These are phyloP conservation scores for Poecile montanus DNA, from an alignment of 2,797 vertebrate genomes.

Conservation along the genomic window DNA sequence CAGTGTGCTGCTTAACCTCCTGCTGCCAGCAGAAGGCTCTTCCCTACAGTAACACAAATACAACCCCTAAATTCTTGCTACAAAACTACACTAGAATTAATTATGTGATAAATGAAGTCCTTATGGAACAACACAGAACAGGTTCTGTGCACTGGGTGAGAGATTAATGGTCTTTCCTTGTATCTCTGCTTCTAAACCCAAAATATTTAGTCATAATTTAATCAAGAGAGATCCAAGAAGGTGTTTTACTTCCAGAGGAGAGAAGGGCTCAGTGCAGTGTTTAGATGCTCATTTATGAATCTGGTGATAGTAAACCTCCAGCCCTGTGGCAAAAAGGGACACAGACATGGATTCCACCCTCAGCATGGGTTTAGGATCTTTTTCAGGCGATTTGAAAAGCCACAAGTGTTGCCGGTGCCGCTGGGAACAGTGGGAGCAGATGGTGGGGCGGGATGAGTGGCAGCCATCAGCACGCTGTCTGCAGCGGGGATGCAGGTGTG, in stretches of 20 bases:
- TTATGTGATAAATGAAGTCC: not conserved
- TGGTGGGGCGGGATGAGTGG: not conserved
- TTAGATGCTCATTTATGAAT: not conserved
- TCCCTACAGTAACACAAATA: not conserved
- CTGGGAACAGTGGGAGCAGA: not conserved
- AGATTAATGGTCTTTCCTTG: not conserved
- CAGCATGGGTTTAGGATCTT: not conserved
- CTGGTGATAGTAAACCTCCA: not conserved
- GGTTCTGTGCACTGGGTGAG: not conserved
- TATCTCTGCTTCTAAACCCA: not conserved
- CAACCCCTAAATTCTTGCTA: not conserved
- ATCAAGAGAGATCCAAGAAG: not conserved
- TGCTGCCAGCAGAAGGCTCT: not conserved
- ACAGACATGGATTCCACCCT: not conserved
- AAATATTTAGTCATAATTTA: not conserved
- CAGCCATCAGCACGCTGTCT: conserved; percentile 6
- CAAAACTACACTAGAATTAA: not conserved
- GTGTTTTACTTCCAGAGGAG: not conserved
- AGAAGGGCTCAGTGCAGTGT: not conserved
- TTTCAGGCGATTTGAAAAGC: not conserved
- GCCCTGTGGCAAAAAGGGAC: not conserved
- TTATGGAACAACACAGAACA: not conserved
- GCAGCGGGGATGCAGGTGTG: not conserved
- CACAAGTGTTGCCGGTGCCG: not conserved
- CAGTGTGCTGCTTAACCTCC: not conserved